Evolutionary conservation across 2,113 vertebrate genomes (phyloP).

Genomic region (Channa argus): DNA sequence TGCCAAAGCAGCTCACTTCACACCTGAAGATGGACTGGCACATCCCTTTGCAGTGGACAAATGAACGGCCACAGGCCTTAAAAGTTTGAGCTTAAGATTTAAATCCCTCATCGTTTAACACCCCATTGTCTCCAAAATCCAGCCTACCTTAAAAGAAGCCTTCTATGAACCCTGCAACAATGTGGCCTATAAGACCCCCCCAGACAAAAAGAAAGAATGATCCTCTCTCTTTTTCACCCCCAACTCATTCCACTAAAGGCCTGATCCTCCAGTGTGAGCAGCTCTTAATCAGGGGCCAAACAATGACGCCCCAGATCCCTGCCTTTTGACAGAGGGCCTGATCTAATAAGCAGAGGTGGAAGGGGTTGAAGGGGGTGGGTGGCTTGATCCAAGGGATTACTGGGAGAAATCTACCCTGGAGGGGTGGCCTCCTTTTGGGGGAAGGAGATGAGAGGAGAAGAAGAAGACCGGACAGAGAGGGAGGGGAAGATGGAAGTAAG

Average conservation of each 20-base stretch:
- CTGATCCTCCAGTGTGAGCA: constrained; percentile 78
- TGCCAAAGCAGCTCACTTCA: constrained; percentile 32
- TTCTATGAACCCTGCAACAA: constrained; percentile 74
- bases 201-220: constrained; percentile 66
- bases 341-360: constrained; percentile 77
- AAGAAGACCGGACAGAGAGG: constrained; percentile 5
- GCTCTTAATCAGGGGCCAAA: constrained; percentile 85
- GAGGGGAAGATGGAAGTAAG: constrained; percentile 6
- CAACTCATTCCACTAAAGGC: constrained; percentile 59
- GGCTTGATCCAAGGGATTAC: constrained; percentile 80
- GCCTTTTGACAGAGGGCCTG: constrained; percentile 74
- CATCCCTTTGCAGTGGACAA: constrained; percentile 17
- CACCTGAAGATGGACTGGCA: constrained; percentile 23
- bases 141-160: constrained; percentile 69
- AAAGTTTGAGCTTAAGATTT: constrained; percentile 67
- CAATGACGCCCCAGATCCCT: constrained; percentile 78
- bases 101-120: constrained; percentile 79
- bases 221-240: constrained; percentile 58
- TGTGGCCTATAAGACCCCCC: constrained; percentile 69
- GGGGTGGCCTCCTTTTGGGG: constrained; percentile 33
- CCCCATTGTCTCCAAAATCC: constrained; percentile 77
- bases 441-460: not conserved
- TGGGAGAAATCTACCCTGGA: constrained; percentile 70
- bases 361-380: constrained; percentile 27
- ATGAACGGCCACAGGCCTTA: constrained; percentile 24